Base-by-base conservation (phyloP, 1,140 invertebrate species). In the Scaptomyza pallida region DNA sequence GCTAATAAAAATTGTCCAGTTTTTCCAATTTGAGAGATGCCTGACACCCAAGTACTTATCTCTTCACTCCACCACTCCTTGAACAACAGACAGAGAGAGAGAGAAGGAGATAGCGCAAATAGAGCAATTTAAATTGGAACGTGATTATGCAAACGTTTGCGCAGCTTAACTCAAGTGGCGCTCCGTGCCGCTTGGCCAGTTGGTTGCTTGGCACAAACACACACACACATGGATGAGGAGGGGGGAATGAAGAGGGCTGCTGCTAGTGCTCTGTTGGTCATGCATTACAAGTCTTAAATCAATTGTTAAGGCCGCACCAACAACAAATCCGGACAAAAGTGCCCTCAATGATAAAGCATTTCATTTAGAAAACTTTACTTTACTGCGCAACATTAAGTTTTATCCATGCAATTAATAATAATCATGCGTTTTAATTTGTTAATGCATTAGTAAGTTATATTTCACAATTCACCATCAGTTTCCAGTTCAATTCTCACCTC, bases 121-220 rank as follows among this genome's bases (percentile, higher is more conserved):
- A 86, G 81, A 86, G 82, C 81, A 86, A 86, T 86, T 86, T 88
- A 86, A 88, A 86, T 88, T 86, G 81, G 81, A 86, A 86, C 81
- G 81, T 86, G 81, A 86, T 86, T 86, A 86, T 86, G 81, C 81
- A 86, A 86, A 86, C 81, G 81, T 86, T 86, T 86, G 78, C 81
- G 85, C 81, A 86, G 81, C 82, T 86, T 88, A 86, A 86, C 81
- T 86, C 81, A 86, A 86, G 81, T 86, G 81, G 60, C 69, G 82
- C 54, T 77, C 81, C 81, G 81, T 85, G 81, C 77, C 73, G 77
- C 80, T 86, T 63, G 75, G 79, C 72, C 79, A 85, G 75, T 83
- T 83, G 79, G 72, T 75, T 67, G 64, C 79, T 69, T 52, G 54
- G 23, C 51, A 19, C 65, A 48, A 30, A 45, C 52, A 55, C 52